Base-by-base conservation (phyloP, 2,797 vertebrate genomes). In the Spheniscus humboldti region DNA sequence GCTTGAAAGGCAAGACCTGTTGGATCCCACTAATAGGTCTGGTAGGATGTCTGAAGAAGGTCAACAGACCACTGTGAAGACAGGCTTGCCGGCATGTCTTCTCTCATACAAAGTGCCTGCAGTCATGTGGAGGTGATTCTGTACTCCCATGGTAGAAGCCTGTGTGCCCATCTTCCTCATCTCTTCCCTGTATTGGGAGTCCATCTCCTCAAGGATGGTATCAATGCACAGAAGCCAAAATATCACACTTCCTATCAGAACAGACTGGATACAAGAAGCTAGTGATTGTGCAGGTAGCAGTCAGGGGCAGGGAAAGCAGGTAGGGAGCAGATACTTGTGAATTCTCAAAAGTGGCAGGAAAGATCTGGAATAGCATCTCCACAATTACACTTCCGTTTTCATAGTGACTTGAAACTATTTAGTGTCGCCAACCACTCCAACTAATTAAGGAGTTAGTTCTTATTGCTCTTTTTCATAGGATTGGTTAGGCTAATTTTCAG, bases 1-100 rank as follows among this genome's bases (percentile, higher is more conserved):
- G 3, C 18, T 41, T 71, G 35, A 83, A 73, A 77, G 47, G 6
- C 13, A 82, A 62, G n/a, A 22, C 5, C 35, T 86, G 2, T 37
- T 73, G 33, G 16, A 64, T 59, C 23, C 30, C 35, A 31, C 35
- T 45, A 35, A 13, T 7, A 48, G 11, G 13, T 30, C 37, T 60
- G 19, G 10, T 25, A 60, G 20, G 18, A 31, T 45, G 13, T 81
- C 48, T 78, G 41, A 53, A 69, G 76, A 59, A 20, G 8, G 11
- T 64, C 43, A 69, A 47, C 24, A 47, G 27, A 84, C 4, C 10
- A 50, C 18, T 20, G 9, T 59, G 31, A 86, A 83, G 13, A 17
- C 24, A 80, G 15, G 20, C 13, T 86, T 79, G 15, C 19, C 0
- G 0, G 3, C 6, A 10, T 14, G 4, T 48, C 10, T 56, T 48